Evolutionary conservation across 1,140 invertebrate species (phyloP), one percentile per base, ranked within the genome.

Genomic region (Heliconius nattereri): DNA sequence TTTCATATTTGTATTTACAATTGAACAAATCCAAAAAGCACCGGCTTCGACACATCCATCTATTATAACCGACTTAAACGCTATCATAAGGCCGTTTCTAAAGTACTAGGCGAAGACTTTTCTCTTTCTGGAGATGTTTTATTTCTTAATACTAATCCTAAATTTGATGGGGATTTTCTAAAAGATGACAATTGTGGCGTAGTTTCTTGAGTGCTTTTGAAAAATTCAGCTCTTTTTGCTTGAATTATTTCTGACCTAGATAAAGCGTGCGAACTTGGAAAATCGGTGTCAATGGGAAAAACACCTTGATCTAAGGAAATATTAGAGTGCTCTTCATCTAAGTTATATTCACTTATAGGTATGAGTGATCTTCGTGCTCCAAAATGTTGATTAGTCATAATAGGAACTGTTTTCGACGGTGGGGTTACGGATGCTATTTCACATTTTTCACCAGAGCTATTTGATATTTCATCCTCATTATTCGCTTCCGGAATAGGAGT

Each of bases 401-500:
- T 94, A 91, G 92, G 91, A 87, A 95, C 90, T 85, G 93, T 92
- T 86, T 91, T 91, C 70, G 86, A 83, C 83, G 89, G 85, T 86
- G 85, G 85, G 83, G 83, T 87, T 49, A 85, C 80, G 40, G 89
- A 87, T 57, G 89, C 89, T n/a, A 73, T 81, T 73, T 94, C 90
- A 37, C 90, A 90, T 86, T 92, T 95, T 85, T 95, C 95, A 66
- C 87, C 90, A n/a, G 94, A 95, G 85, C 94, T 95, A 80, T 94
- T 95, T 5, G 94, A 94, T 83, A 90, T 95, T 81, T 97, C 96
- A 85, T 97, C 97, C 94, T 97, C 97, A 84, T 96, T 96, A 86
- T 96, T 96, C 84, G 96, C 97, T 95, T 98, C 97, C n/a, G 96
- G 96, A 89, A 98, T 98, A 71, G 97, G 97, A 9, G 97, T 97